These are phyloP conservation scores for Dioctria linearis DNA, from an alignment of 2,888 invertebrate genomes.

Conservation along the genomic window DNA sequence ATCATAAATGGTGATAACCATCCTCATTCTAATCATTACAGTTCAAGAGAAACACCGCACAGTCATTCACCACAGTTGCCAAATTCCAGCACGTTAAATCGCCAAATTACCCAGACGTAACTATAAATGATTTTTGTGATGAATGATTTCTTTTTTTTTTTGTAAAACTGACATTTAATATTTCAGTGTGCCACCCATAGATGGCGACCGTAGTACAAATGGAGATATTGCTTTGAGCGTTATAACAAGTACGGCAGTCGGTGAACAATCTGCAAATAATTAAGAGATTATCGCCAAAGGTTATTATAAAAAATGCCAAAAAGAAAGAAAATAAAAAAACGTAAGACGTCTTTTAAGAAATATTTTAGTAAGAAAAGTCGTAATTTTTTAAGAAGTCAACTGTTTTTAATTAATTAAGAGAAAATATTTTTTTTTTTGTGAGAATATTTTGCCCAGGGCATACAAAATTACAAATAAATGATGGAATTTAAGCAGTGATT, in stretches of 20 bases:
- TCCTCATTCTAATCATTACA: slow-evolving; percentile 66
- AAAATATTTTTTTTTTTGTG: too few species aligned
- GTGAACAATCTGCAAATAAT: slow-evolving; percentile 68
- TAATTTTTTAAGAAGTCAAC: too few species aligned
- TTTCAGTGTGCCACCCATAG: slow-evolving; percentile 75
- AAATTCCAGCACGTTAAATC: slow-evolving; percentile 72
- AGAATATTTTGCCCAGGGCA: too few species aligned
- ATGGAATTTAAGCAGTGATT: too few species aligned
- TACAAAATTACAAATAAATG: too few species aligned
- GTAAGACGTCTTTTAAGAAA: too few species aligned
- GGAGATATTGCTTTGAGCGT: slow-evolving; percentile 71
- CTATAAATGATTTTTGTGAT: slow-evolving; percentile 59
- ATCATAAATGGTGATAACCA: slow-evolving; percentile 52
- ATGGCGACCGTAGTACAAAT: slow-evolving; percentile 67
- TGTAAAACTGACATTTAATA: slow-evolving; percentile 23
- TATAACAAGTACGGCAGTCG: slow-evolving; percentile 73
- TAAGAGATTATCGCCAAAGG: slow-evolving; percentile 15
- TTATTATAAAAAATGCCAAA: not conserved
- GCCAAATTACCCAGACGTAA: slow-evolving; percentile 73
- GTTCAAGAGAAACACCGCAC: slow-evolving; percentile 64
- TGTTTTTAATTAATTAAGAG: too few species aligned
- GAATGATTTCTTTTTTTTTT: slow-evolving; percentile 13
- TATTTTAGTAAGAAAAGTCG: too few species aligned
- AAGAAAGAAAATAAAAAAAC: not conserved
- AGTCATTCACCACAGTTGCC: slow-evolving; percentile 73